These are phyloP conservation scores for Drosophila miranda DNA, from an alignment of 1,140 invertebrate genomes.

Conservation along the genomic window DNA sequence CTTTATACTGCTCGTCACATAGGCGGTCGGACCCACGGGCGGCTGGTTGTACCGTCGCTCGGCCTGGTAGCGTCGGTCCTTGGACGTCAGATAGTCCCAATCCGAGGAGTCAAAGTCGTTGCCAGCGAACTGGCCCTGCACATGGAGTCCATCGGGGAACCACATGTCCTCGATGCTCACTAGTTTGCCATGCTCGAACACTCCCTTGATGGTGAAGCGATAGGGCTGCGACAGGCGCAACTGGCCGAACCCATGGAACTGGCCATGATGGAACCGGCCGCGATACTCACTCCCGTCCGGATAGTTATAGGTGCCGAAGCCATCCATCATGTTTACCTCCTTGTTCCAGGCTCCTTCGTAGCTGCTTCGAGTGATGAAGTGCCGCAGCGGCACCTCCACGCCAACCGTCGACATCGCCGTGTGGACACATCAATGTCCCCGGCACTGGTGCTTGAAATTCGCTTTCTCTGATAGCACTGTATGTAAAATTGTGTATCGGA, in stretches of 20 bases:
- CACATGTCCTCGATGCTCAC: constrained; percentile 64
- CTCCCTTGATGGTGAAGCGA: constrained; percentile 62
- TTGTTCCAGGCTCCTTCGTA: constrained; percentile 63
- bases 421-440: too few species aligned
- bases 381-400: constrained; percentile 1
- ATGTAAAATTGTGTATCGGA: constrained; percentile 1
- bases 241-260: constrained; percentile 68
- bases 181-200: constrained; percentile 52
- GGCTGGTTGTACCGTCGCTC: constrained; percentile 53
- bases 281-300: constrained; percentile 74
- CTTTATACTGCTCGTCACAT: constrained; percentile 41
- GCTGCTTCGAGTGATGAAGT: constrained; percentile 57
- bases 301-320: constrained; percentile 66
- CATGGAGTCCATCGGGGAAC: constrained; percentile 62
- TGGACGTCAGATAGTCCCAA: constrained; percentile 58
- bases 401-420: too few species aligned
- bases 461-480: background rate
- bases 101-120: constrained; percentile 35
- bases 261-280: constrained; percentile 51
- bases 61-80: constrained; percentile 61
- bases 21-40: constrained; percentile 62
- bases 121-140: constrained; percentile 36
- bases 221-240: constrained; percentile 56
- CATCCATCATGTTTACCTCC: constrained; percentile 60
- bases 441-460: background rate